Conservation (phyloP, 2,797 vertebrate species). For the Syngnathus rostellatus region DNA sequence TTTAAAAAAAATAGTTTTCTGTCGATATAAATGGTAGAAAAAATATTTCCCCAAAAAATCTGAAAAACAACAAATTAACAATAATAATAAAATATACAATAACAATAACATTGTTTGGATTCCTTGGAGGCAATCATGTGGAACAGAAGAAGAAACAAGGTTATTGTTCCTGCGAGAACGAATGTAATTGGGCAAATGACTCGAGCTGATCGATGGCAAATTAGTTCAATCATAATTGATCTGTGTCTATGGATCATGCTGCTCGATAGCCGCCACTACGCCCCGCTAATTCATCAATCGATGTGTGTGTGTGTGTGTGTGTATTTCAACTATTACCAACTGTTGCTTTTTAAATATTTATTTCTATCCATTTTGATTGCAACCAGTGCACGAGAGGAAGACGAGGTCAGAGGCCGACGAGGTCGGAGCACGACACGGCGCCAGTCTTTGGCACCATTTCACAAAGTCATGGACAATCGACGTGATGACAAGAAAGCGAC, state of each 20-base stretch:
- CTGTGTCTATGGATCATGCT: constrained; percentile 47
- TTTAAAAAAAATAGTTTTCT: no score
- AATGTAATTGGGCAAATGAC: constrained; percentile 64
- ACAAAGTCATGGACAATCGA: no score
- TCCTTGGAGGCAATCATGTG: not conserved
- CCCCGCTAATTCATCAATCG: not conserved
- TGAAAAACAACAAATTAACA: no score
- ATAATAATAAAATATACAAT: no score
- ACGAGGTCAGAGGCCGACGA: no score
- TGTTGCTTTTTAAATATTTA: no score
- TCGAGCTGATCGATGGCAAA: constrained; percentile 66
- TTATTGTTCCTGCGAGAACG: constrained; percentile 34
- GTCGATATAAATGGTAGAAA: no score
- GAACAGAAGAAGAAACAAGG: not conserved
- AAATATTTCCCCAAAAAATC: no score
- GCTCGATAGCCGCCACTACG: constrained; percentile 39
- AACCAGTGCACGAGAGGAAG: no score
- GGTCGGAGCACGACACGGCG: no score
- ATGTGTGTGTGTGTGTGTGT: constrained; percentile 25
- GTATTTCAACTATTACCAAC: not conserved
- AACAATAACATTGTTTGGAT: not conserved
- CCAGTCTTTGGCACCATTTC: not conserved
- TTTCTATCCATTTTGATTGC: no score
- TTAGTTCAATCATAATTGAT: constrained; percentile 69
- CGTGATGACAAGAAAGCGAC: not conserved